Evolutionary conservation across 2,113 vertebrate genomes (phyloP), one percentile per base, ranked within the genome.

Genomic region (Cettia cetti): DNA sequence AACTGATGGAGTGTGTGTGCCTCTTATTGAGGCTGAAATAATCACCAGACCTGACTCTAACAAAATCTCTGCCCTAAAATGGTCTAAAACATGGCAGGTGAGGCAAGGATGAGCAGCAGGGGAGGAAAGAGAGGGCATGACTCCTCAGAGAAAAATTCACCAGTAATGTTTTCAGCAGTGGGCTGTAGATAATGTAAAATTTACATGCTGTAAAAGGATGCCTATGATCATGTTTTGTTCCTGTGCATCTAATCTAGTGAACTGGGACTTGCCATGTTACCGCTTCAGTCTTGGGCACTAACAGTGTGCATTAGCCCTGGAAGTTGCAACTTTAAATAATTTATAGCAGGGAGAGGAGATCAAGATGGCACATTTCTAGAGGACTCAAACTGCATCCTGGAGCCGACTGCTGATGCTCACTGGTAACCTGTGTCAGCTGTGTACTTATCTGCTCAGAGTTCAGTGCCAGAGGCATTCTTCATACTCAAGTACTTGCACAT

Each of bases 211-310:
- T 95, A 97, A 97, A 95, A 90, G 74, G 84, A 97, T 82, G 74
- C 95, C 68, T 56, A 70, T 71, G 94, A 93, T 97, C 87, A 16
- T 83, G n/a, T 96, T 95, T 91, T 95, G 78, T 97, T 97, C 97
- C 94, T 70, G 1, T 68, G 49, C 83, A 64, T 91, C 70, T 94
- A 54, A 95, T 94, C 87, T 45, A 84, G 85, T 79, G 50, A 59
- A 15, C 18, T 79, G 61, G 71, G 68, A 63, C 74, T 86, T 75
- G 61, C 86, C 61, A 35, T 54, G 17, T 65, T 86, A 6, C 33
- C 82, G 3, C 69, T 64, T 89, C 49, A 40, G 66, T 84, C 72
- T 69, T 33, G 31, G 35, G n/a, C 57, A 53, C 61, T 50, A 22
- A 35, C 9, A 57, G 22, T 14, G 33, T 85, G 64, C 31, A 9